Evolutionary conservation across 2,888 invertebrate genomes (phyloP).

Genomic region (Pyrocoelia pectoralis): DNA sequence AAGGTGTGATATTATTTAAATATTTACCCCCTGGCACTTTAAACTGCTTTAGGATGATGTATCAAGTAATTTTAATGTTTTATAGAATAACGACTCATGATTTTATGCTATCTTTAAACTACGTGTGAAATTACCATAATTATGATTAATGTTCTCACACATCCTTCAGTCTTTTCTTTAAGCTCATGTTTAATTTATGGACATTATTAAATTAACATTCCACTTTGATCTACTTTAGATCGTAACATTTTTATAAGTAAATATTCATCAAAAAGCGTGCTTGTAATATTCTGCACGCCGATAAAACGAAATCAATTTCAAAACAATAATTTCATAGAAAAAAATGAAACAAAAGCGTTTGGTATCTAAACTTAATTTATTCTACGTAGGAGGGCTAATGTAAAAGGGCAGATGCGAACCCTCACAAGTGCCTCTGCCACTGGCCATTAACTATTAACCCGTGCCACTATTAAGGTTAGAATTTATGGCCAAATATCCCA

Average conservation of each 20-base stretch:
- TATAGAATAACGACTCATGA: constrained; percentile 51
- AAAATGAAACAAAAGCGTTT: constrained; percentile 6
- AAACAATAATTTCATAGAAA: neutral
- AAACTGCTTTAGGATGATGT: constrained; percentile 40
- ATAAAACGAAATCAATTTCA: neutral
- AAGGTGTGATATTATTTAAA: constrained; percentile 19
- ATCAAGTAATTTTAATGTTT: constrained; percentile 54
- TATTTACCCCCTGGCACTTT: constrained; percentile 23
- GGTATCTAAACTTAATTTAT: constrained; percentile 27
- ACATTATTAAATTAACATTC: constrained; percentile 34
- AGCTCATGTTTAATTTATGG: constrained; percentile 47
- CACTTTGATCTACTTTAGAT: constrained; percentile 34
- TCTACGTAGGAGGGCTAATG: constrained; percentile 36
- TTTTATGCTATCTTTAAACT: constrained; percentile 49
- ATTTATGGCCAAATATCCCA: constrained; percentile 43
- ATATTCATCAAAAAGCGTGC: constrained; percentile 2
- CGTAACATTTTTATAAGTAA: constrained; percentile 23
- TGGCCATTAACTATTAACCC: constrained; percentile 38
- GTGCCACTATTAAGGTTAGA: constrained; percentile 33
- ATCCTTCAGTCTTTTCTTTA: constrained; percentile 46
- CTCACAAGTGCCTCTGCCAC: constrained; percentile 35
- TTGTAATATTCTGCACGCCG: neutral
- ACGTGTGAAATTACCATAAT: constrained; percentile 50
- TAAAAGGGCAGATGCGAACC: constrained; percentile 34
- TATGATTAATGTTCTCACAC: constrained; percentile 49